Evolutionary conservation across 1,140 invertebrate species (phyloP).

Genomic region (Pogonognathellus flavescens): DNA sequence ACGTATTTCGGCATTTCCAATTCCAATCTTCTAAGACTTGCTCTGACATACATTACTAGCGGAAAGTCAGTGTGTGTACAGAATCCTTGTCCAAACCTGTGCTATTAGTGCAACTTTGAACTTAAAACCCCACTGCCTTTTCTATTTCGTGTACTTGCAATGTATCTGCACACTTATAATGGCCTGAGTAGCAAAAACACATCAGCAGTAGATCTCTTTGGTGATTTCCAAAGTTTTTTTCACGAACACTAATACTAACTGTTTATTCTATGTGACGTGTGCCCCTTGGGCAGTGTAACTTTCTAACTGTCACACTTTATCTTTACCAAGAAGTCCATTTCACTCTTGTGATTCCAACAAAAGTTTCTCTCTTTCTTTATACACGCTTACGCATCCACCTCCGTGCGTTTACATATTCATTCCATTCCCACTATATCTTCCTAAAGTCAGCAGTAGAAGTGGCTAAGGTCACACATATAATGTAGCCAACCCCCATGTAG

Average conservation of each 20-base stretch:
- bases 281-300: constrained; percentile 61
- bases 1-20: no score
- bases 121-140: background rate
- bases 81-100: background rate
- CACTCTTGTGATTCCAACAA: constrained; percentile 46
- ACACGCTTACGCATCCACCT: no score
- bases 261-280: constrained; percentile 63
- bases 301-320: constrained; percentile 64
- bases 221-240: constrained; percentile 62
- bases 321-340: constrained; percentile 64
- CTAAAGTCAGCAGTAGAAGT: no score
- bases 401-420: no score
- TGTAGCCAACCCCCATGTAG: no score
- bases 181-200: constrained; percentile 52
- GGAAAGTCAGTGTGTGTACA: no score
- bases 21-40: no score
- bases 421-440: no score
- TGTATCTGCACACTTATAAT: background rate
- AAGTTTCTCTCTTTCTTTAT: constrained; percentile 37
- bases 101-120: background rate
- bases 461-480: no score
- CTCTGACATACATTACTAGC: no score
- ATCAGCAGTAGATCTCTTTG: constrained; percentile 59
- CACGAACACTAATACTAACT: constrained; percentile 58
- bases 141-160: background rate